A percentile compares a stretch with the other conserved stretches of the same genome.
phyloP scores from a whole-genome alignment of 92 coral and sea anemone species.

The Montipora capitata region DNA sequence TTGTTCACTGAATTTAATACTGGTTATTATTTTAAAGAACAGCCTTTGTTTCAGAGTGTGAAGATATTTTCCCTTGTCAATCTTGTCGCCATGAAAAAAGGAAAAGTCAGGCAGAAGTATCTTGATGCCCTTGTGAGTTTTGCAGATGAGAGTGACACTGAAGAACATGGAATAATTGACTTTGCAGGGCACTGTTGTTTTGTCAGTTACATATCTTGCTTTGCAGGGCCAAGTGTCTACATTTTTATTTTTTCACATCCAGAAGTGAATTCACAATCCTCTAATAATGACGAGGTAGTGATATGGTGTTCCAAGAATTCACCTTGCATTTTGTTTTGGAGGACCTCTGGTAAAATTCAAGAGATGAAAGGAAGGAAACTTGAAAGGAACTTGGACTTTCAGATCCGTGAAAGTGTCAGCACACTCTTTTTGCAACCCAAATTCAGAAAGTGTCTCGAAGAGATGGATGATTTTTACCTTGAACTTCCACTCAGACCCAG shows the following conservation, averaged over 20 bases:
- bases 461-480: background rate
- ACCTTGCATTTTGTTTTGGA: conserved; percentile 2
- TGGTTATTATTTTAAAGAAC: background rate
- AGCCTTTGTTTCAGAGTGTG: background rate
- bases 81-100: background rate
- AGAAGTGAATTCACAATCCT: background rate
- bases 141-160: background rate
- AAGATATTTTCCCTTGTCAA: background rate
- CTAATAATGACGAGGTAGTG: too few species aligned
- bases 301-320: background rate
- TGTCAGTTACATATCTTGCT: background rate
- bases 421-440: conserved; percentile 26
- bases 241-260: background rate
- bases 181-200: background rate
- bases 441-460: background rate
- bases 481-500: background rate
- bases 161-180: background rate
- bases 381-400: background rate
- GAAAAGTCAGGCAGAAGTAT: background rate
- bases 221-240: background rate
- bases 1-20: background rate
- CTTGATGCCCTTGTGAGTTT: background rate
- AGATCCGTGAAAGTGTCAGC: conserved; percentile 7
- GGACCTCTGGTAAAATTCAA: background rate
- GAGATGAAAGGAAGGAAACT: background rate